Evolutionary conservation across 1,140 invertebrate species (phyloP).

Genomic region (Diabrotica undecimpunctata): DNA sequence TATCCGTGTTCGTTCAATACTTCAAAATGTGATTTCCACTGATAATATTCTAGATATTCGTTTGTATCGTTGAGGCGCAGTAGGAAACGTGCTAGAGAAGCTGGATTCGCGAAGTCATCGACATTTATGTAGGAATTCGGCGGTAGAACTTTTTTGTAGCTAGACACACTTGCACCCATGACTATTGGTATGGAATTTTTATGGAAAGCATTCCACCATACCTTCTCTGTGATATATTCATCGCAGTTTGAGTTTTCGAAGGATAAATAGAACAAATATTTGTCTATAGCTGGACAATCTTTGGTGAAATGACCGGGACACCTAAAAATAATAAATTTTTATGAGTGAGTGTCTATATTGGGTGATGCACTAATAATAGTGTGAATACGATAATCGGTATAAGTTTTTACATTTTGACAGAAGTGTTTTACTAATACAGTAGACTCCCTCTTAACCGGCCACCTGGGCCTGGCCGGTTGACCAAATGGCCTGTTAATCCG

Average conservation of each 20-base stretch:
- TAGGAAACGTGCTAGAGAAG: conserved; percentile 62
- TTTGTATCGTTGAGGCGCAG: conserved; percentile 54
- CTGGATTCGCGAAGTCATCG: conserved; percentile 63
- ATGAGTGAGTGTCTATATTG: conserved; percentile 5
- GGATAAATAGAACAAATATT: conserved; percentile 72
- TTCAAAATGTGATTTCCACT: conserved; percentile 64
- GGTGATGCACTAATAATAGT: not conserved
- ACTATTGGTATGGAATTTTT: conserved; percentile 64
- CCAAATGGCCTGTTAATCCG: too few species aligned
- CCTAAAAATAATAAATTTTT: conserved; percentile 43
- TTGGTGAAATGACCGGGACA: conserved; percentile 59
- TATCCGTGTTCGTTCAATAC: conserved; percentile 73
- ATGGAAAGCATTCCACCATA: conserved; percentile 62
- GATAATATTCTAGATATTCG: conserved; percentile 61
- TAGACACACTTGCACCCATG: conserved; percentile 55
- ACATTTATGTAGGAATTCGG: conserved; percentile 69
- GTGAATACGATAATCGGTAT: conserved; percentile 3
- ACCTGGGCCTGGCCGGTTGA: too few species aligned
- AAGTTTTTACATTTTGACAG: too few species aligned
- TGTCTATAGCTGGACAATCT: conserved; percentile 55
- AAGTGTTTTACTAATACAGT: too few species aligned
- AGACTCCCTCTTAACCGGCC: too few species aligned
- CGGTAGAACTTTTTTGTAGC: conserved; percentile 58
- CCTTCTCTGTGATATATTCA: conserved; percentile 71
- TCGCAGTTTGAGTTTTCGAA: conserved; percentile 71